Conservation (phyloP, 2,888 invertebrate species). For the Thysanoteuthis rhombus region DNA sequence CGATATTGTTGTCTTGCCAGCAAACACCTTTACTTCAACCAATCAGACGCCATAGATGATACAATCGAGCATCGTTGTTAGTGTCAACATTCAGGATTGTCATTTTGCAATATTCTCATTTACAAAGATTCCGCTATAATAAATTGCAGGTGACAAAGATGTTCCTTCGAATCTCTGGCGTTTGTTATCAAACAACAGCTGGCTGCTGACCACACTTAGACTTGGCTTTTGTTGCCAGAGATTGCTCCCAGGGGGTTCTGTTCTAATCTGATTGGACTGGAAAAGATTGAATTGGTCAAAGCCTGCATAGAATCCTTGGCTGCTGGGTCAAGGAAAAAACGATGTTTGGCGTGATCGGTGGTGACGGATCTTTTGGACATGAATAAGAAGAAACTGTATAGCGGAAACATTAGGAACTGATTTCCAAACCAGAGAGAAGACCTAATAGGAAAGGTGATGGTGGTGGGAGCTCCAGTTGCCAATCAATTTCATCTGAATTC, state of each 20-base stretch:
- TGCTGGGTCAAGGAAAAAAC: neutral
- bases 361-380: neutral
- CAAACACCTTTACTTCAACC: neutral
- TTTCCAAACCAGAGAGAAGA: too few species aligned
- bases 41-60: neutral
- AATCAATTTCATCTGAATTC: too few species aligned
- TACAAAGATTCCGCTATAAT: neutral
- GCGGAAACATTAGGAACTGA: too few species aligned
- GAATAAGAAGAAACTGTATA: too few species aligned
- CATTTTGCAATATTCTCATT: neutral
- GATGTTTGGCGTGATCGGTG: neutral
- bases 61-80: neutral
- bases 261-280: slow-evolving; percentile 1
- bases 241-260: neutral
- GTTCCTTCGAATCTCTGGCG: too few species aligned
- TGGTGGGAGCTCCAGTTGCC: too few species aligned
- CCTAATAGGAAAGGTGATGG: too few species aligned
- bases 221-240: neutral
- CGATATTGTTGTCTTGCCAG: neutral
- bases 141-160: slow-evolving; percentile 16
- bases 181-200: too few species aligned
- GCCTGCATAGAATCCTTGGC: neutral
- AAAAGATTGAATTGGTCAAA: neutral
- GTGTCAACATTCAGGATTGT: neutral
- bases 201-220: neutral